Evolutionary conservation across 2,797 vertebrate species (phyloP).

Genomic region (Aselliscus stoliczkanus): DNA sequence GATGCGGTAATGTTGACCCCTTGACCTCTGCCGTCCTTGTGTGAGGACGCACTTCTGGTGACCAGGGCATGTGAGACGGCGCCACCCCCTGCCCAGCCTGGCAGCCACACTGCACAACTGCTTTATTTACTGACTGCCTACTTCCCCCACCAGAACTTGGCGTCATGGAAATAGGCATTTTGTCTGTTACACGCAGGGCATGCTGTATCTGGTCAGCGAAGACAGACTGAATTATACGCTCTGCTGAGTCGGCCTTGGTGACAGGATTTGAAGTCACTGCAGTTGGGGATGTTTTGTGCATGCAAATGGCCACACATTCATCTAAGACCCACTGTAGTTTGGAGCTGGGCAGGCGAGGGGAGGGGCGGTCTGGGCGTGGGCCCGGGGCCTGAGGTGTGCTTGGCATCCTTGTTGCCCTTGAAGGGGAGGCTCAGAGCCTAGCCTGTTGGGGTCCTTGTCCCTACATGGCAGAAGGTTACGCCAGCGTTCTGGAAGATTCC

Average conservation of each 20-base stretch:
- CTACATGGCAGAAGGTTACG: not conserved
- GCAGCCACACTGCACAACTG: rapidly evolving
- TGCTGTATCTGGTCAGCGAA: too few relatives aligned
- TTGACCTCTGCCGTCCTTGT: rapidly evolving
- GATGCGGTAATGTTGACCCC: too few relatives aligned
- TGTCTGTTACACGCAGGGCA: rapidly evolving
- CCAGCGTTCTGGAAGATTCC: not conserved
- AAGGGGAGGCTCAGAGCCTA: not conserved
- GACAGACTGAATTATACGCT: rapidly evolving
- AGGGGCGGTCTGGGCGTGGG: not conserved
- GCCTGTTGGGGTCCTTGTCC: not conserved
- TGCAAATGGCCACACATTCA: rapidly evolving
- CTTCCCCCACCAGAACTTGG: not conserved
- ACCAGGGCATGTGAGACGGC: rapidly evolving
- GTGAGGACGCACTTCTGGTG: not conserved
- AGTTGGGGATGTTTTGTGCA: rapidly evolving
- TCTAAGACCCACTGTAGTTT: rapidly evolving
- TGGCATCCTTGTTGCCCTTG: rapidly evolving
- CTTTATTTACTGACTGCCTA: rapidly evolving
- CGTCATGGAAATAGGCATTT: rapidly evolving
- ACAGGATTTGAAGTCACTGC: rapidly evolving
- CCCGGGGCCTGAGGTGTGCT: not conserved
- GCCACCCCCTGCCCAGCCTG: rapidly evolving
- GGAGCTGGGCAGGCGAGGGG: not conserved
- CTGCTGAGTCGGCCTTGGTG: rapidly evolving